Base-by-base conservation (phyloP, 1,140 invertebrate species). In the Diorhabda elongata region DNA sequence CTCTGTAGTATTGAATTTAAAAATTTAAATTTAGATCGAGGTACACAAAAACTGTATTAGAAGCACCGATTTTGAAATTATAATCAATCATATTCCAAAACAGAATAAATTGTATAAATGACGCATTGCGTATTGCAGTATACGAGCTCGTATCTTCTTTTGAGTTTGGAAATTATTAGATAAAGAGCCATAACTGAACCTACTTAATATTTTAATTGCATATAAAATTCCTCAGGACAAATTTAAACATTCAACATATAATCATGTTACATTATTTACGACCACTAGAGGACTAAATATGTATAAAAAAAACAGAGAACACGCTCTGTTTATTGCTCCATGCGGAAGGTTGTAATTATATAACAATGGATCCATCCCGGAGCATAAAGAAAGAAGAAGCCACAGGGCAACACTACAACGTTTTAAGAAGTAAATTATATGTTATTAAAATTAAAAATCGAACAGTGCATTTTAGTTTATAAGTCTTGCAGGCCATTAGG, bases 351-450 rank as follows among this genome's bases (percentile, higher is more conserved):
- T 74, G 70, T 74, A 76, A 74, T 76, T 76, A 74, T 71, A 65
- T 65, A 72, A 76, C 71, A 76, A 75, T 76, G 68, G 73, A 70
- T 71, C 64, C 61, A 57, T 71, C 75, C 66, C 67, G 59, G 66
- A 61, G 61, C 69, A 67, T 60, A 72, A 74, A n/a, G n/a, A 52
- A 52, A 74, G 71, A 71, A 76, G 69, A 71, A 76, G 74, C 73
- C 72, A 73, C 68, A 73, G 68, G 74, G 65, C 73, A 65, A 72
- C 70, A 69, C 71, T 70, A 67, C 65, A 74, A 69, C 71, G 67
- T 74, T 73, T 76, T 71, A 76, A 76, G 66, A 74, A 61, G 70
- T 64, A 76, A 76, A 76, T 76, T 76, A 76, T 73, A 76, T 68
- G 71, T 76, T 76, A 76, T 76, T 73, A 71, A 69, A 74, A 69